A percentile compares a stretch with the other conserved stretches of the same genome.
These are phyloP conservation scores for Heterocephalus glaber DNA, from an alignment of 2,113 vertebrate genomes.

Conservation along the genomic window DNA sequence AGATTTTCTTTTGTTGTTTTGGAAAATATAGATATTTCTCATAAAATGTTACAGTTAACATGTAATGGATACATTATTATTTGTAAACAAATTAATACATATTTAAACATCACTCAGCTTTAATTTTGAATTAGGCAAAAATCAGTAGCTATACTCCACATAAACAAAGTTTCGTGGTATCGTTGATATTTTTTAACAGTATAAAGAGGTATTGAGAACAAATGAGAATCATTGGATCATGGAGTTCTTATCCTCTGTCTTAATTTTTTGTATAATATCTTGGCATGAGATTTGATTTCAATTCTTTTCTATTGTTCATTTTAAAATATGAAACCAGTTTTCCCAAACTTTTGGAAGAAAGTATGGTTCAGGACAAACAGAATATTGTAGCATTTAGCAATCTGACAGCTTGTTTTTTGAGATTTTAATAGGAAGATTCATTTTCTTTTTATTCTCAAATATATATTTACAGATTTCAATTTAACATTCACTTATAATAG, in stretches of 20 bases:
- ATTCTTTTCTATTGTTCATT: neutral
- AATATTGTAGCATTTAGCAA: neutral
- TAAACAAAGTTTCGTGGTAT: neutral
- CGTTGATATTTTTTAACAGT: neutral
- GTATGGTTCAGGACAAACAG: neutral
- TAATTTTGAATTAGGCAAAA: neutral
- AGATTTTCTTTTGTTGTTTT: slow-evolving; percentile 1
- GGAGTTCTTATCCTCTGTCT: neutral
- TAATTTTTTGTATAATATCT: neutral
- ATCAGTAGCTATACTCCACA: neutral
- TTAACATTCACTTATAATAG: neutral
- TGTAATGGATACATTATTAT: neutral
- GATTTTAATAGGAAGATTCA: neutral
- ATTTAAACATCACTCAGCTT: neutral
- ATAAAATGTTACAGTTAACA: neutral
- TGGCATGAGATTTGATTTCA: neutral
- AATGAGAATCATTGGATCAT: neutral
- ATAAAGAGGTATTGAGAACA: neutral
- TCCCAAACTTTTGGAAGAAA: neutral
- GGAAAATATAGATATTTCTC: neutral
- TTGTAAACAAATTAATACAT: neutral
- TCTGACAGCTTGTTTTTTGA: neutral
- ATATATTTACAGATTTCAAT: neutral
- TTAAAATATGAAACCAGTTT: slow-evolving; percentile 17
- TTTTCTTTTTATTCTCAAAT: slow-evolving; percentile 49